phyloP scores from a whole-genome alignment of 2,888 invertebrate species.

The Coenonympha glycerion region DNA sequence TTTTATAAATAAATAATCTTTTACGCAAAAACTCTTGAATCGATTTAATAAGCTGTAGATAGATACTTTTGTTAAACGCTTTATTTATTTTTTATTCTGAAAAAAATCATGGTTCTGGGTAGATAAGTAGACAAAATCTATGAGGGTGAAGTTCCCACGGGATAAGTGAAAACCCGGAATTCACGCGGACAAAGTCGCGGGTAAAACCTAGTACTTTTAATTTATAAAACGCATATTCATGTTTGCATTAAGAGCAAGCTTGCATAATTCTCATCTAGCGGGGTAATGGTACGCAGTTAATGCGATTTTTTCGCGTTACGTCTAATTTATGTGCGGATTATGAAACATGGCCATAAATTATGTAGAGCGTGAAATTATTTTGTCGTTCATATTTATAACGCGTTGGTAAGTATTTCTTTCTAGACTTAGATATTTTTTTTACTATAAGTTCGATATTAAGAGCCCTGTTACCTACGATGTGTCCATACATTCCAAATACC shows the following conservation, averaged over 20 bases:
- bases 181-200: too few relatives aligned
- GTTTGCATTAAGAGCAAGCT: conserved; percentile 29
- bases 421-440: background rate
- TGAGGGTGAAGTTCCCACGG: background rate
- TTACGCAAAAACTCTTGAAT: too few relatives aligned
- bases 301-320: conserved; percentile 34
- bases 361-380: conserved; percentile 20
- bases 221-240: conserved; percentile 40
- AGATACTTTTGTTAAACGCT: too few relatives aligned
- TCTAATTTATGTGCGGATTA: conserved; percentile 28
- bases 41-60: too few relatives aligned
- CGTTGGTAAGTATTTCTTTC: conserved; percentile 1
- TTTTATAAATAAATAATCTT: too few relatives aligned
- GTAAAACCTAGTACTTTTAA: background rate
- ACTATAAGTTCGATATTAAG: too few relatives aligned
- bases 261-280: conserved; percentile 43
- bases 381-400: conserved; percentile 4
- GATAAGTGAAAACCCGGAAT: background rate
- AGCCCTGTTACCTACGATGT: too few relatives aligned
- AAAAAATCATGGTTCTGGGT: too few relatives aligned
- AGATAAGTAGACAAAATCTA: background rate
- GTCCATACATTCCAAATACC: too few relatives aligned
- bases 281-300: conserved; percentile 41
- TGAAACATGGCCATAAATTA: conserved; percentile 15
- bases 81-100: too few relatives aligned